A percentile compares a stretch with the other conserved stretches of the same genome.
These are phyloP conservation scores for Intoshia linei DNA, from an alignment of 1,140 invertebrate genomes.

Conservation along the genomic window DNA sequence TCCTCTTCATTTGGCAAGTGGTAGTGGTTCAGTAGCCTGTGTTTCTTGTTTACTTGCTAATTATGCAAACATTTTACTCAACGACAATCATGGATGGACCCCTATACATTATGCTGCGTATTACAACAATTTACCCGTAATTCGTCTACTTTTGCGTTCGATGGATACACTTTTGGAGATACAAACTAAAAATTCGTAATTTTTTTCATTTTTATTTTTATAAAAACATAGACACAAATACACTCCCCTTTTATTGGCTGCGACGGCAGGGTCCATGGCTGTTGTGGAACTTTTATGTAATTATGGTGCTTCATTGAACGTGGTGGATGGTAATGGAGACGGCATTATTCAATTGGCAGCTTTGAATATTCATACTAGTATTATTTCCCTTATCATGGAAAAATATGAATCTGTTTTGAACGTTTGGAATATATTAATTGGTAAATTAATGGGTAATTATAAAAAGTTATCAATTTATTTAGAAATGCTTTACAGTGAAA, in stretches of 20 bases:
- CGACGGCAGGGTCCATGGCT: conserved; percentile 16
- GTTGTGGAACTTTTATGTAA: conserved; percentile 15
- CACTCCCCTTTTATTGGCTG: conserved; percentile 17
- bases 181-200: conserved; percentile 16
- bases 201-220: not conserved
- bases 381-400: conserved; percentile 12
- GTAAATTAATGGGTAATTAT: conserved; percentile 9
- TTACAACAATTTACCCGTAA: conserved; percentile 16
- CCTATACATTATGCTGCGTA: conserved; percentile 21
- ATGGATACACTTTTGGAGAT: conserved; percentile 15
- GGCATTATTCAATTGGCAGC: conserved; percentile 17
- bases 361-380: not conserved
- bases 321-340: conserved; percentile 11
- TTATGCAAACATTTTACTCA: conserved; percentile 14
- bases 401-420: conserved; percentile 12
- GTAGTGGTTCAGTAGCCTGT: conserved; percentile 17
- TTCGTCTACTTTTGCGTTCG: conserved; percentile 15
- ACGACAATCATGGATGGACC: conserved; percentile 19
- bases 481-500: conserved; percentile 11
- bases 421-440: conserved; percentile 18
- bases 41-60: conserved; percentile 15
- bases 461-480: not conserved
- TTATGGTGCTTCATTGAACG: conserved; percentile 12
- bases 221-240: conserved; percentile 10
- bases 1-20: conserved; percentile 17